These are phyloP conservation scores for Deilephila elpenor DNA, from an alignment of 2,888 invertebrate genomes.

Conservation along the genomic window DNA sequence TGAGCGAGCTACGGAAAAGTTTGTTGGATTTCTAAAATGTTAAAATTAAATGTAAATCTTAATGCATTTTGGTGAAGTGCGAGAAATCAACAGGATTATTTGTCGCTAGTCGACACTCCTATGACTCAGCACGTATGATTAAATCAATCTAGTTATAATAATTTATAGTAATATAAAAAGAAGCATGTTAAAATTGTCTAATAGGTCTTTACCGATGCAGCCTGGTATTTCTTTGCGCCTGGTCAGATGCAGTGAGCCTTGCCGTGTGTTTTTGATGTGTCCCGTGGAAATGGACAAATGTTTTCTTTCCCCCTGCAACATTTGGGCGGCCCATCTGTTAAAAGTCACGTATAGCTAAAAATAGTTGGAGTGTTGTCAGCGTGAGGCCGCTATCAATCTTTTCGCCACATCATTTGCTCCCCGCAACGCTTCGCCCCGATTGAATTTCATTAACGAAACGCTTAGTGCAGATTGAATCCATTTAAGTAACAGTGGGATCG, in stretches of 20 bases:
- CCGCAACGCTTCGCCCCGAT: conserved; percentile 73
- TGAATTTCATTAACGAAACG: conserved; percentile 84
- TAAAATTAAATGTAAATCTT: too few relatives aligned
- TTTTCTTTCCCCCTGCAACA: conserved; percentile 17
- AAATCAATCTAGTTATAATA: too few relatives aligned
- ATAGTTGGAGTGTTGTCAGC: conserved; percentile 35
- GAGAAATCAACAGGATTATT: too few relatives aligned
- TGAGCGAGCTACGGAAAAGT: too few relatives aligned
- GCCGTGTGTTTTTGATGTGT: neutral
- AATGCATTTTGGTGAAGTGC: too few relatives aligned
- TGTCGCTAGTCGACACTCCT: too few relatives aligned
- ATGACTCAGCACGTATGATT: too few relatives aligned
- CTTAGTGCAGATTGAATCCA: conserved; percentile 84
- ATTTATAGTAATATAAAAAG: too few relatives aligned
- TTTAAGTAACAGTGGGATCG: conserved; percentile 78
- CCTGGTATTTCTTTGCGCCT: neutral
- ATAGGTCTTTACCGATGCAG: neutral
- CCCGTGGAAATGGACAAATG: neutral
- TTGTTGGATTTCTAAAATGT: too few relatives aligned
- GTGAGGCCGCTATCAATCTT: conserved; percentile 77
- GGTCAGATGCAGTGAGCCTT: neutral
- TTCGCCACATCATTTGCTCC: conserved; percentile 84
- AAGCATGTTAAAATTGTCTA: neutral
- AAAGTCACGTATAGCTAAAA: conserved; percentile 35
- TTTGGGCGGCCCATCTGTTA: conserved; percentile 30